A percentile compares a stretch with the other conserved stretches of the same genome.
These are phyloP conservation scores for Cetoscarus ocellatus DNA, from an alignment of 2,797 vertebrate genomes.

Conservation along the genomic window DNA sequence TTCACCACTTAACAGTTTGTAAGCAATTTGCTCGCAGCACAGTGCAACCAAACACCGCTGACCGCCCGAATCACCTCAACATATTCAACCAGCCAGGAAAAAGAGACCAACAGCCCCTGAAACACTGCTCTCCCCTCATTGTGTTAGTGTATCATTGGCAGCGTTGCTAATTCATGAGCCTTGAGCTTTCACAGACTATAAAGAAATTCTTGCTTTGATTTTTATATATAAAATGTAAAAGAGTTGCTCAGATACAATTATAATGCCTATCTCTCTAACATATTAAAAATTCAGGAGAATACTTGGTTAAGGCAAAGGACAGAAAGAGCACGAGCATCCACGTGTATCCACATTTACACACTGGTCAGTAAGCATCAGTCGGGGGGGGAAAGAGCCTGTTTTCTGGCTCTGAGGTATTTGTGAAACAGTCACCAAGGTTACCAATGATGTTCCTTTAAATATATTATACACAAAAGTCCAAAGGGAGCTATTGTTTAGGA, in stretches of 20 bases:
- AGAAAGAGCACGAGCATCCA: background rate
- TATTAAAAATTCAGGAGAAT: background rate
- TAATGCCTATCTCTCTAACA: background rate
- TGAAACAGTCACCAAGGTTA: background rate
- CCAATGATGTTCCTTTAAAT: background rate
- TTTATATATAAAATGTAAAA: background rate
- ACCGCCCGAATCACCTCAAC: constrained; percentile 36
- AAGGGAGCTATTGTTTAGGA: background rate
- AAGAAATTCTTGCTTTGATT: background rate
- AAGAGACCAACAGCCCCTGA: constrained; percentile 13
- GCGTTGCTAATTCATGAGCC: background rate
- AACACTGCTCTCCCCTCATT: background rate
- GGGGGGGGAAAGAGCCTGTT: background rate
- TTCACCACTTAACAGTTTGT: constrained; percentile 75
- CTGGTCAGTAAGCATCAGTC: background rate
- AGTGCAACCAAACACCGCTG: constrained; percentile 69
- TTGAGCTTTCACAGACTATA: background rate
- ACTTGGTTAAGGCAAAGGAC: background rate
- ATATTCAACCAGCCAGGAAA: constrained; percentile 35
- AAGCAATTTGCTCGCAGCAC: constrained; percentile 72
- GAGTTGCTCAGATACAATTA: background rate
- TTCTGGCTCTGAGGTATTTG: background rate
- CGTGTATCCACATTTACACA: background rate
- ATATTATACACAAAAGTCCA: background rate
- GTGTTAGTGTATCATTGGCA: background rate